Conservation (phyloP, 2,888 invertebrate genomes). For the Nomada ferruginata region DNA sequence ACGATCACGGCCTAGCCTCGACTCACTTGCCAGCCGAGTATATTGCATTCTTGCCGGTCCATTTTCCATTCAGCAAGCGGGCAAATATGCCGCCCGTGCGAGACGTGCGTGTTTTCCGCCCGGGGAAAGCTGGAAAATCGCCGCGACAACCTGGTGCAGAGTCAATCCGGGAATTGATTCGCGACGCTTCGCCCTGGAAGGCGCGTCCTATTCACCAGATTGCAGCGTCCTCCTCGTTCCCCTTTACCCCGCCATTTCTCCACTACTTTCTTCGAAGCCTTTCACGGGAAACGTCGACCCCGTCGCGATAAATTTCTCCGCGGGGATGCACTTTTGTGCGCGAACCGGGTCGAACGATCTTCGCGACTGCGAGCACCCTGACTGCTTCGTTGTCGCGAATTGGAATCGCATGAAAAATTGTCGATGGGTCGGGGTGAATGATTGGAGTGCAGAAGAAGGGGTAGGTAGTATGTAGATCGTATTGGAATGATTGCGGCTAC, state of each 20-base stretch:
- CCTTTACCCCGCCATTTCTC: not conserved
- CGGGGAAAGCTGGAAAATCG: constrained; percentile 50
- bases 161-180: constrained; percentile 61
- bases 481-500: not conserved
- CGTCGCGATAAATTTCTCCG: constrained; percentile 52
- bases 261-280: constrained; percentile 40
- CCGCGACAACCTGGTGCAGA: constrained; percentile 37
- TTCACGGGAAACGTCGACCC: constrained; percentile 49
- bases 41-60: constrained; percentile 57
- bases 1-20: constrained; percentile 19
- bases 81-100: constrained; percentile 42
- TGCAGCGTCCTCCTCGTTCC: constrained; percentile 8
- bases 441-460: not conserved
- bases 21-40: constrained; percentile 42
- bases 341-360: constrained; percentile 7
- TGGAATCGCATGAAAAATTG: constrained; percentile 33
- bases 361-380: not conserved
- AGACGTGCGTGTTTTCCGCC: constrained; percentile 28
- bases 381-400: constrained; percentile 1
- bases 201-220: constrained; percentile 55
- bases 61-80: constrained; percentile 35
- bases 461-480: not conserved
- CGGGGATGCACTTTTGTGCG: constrained; percentile 48
- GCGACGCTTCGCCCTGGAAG: constrained; percentile 41
- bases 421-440: not conserved